phyloP scores from a whole-genome alignment of 2,113 vertebrate genomes.

The Bos javanicus region DNA sequence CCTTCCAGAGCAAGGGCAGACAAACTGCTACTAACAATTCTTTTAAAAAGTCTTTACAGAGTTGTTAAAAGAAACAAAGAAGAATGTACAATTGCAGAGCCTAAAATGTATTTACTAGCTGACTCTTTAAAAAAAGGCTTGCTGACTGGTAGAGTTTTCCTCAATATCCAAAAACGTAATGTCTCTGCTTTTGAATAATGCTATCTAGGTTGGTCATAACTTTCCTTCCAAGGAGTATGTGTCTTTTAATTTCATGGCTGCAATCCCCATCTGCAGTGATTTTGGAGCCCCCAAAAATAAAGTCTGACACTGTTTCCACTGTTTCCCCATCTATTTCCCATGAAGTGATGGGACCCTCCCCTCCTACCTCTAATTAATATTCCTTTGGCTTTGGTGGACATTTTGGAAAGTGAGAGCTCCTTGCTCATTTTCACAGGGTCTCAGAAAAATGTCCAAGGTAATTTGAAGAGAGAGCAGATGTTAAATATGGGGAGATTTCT shows the following conservation, averaged over 20 bases:
- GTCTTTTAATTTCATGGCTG: too few species aligned
- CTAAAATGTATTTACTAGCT: not conserved
- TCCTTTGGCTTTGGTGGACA: slow-evolving; percentile 33
- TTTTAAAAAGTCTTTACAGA: not conserved
- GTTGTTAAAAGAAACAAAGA: not conserved
- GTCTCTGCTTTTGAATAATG: too few species aligned
- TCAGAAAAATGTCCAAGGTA: slow-evolving; percentile 57
- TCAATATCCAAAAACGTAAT: not conserved
- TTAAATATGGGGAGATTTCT: slow-evolving; percentile 54
- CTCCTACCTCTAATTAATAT: slow-evolving; percentile 49
- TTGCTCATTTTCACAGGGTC: slow-evolving; percentile 53
- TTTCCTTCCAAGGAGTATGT: too few species aligned
- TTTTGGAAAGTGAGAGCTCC: slow-evolving; percentile 45
- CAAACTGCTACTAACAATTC: not conserved
- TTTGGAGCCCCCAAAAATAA: too few species aligned
- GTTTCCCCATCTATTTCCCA: too few species aligned
- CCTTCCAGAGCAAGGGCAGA: not conserved
- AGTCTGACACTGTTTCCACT: too few species aligned
- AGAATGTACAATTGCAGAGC: not conserved
- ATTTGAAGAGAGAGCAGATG: slow-evolving; percentile 69
- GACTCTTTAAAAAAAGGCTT: not conserved
- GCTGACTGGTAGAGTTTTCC: not conserved
- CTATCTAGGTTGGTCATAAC: too few species aligned
- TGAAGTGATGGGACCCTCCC: not conserved
- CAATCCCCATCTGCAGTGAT: too few species aligned